Evolutionary conservation across 2,888 invertebrate genomes (phyloP).

Genomic region (Mesodorylaimus sp.): DNA sequence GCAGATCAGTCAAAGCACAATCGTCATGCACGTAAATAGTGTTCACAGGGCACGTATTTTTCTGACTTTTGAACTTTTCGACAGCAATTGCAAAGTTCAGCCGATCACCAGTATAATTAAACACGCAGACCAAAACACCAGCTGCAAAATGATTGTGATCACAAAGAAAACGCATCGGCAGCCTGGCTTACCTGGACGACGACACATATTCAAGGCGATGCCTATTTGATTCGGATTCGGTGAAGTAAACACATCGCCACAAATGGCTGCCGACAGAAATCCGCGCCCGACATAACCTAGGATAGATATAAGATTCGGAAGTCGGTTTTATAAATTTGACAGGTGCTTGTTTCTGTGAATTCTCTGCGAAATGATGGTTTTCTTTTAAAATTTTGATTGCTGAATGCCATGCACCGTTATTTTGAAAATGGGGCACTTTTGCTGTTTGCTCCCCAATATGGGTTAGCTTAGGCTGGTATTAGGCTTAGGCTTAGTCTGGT

Average conservation of each 20-base stretch:
- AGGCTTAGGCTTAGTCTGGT: no score
- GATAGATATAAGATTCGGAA: conserved; percentile 30
- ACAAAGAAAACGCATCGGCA: not conserved
- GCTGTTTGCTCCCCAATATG: no score
- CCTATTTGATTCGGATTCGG: conserved; percentile 51
- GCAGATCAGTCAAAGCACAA: conserved; percentile 41
- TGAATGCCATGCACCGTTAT: no score
- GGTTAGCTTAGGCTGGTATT: no score
- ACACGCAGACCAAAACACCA: conserved; percentile 52
- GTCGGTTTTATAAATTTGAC: no score
- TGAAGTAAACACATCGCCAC: conserved; percentile 56
- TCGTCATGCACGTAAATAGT: conserved; percentile 50
- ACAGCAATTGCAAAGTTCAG: conserved; percentile 62
- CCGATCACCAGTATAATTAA: conserved; percentile 58
- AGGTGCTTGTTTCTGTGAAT: no score
- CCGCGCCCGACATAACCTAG: conserved; percentile 57
- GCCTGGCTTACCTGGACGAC: conserved; percentile 11
- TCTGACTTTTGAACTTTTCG: conserved; percentile 45
- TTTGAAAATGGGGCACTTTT: no score
- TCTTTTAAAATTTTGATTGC: no score
- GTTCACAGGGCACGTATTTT: conserved; percentile 39
- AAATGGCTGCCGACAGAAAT: conserved; percentile 55
- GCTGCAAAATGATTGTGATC: conserved; percentile 14
- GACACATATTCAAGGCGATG: conserved; percentile 39
- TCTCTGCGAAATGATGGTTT: no score